A percentile compares a stretch with the other conserved stretches of the same genome.
Evolutionary conservation across 2,888 invertebrate species (phyloP).

Genomic region (Lepas anatifera): DNA sequence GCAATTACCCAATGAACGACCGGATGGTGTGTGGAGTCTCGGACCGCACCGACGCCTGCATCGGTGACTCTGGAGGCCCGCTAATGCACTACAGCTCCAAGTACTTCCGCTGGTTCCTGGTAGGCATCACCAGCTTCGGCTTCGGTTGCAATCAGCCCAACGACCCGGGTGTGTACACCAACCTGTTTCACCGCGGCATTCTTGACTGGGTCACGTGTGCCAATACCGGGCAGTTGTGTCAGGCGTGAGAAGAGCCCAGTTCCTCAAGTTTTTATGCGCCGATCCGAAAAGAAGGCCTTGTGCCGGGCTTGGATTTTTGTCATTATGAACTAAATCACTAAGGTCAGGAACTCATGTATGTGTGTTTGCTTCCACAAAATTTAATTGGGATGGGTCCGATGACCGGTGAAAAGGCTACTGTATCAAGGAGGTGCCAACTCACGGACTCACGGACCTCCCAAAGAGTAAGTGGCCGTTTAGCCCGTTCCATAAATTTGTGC

Average conservation of each 20-base stretch:
- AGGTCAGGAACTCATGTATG: no score
- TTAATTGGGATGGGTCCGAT: no score
- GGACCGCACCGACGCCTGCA: neutral
- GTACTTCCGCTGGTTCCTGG: conserved; percentile 1
- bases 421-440: no score
- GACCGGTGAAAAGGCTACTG: no score
- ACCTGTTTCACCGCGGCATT: neutral
- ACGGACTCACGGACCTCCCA: no score
- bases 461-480: no score
- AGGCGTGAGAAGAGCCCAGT: no score
- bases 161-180: conserved; percentile 6
- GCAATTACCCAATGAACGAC: neutral
- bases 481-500: no score
- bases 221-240: neutral
- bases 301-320: no score
- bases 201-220: neutral
- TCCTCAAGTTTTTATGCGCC: no score
- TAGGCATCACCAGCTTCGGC: conserved; percentile 2
- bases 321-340: no score
- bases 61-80: neutral
- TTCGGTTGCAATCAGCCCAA: neutral
- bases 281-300: neutral
- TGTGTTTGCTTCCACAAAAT: no score
- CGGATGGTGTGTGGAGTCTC: neutral
- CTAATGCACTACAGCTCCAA: neutral